Percentiles rank a stretch among this genome's conserved stretches.
These are phyloP conservation scores for Mesoclemmys tuberculata DNA, from an alignment of 2,113 vertebrate species.

Conservation along the genomic window DNA sequence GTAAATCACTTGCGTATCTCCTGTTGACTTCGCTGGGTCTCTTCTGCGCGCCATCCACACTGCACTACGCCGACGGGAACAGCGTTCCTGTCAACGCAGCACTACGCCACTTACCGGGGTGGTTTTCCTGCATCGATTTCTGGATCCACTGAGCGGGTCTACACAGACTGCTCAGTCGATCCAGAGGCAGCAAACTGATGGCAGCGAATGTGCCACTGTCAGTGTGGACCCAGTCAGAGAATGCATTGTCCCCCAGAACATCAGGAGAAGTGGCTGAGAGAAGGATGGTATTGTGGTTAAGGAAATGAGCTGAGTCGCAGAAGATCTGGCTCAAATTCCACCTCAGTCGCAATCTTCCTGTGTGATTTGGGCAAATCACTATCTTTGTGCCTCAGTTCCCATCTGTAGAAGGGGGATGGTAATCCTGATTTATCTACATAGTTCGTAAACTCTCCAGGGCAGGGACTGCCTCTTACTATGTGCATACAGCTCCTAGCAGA, in stretches of 20 bases:
- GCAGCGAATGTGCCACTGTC: no score
- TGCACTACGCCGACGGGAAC: no score
- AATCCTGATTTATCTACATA: not conserved
- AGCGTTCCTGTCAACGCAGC: no score
- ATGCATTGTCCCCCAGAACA: not conserved
- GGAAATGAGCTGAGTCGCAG: rapidly evolving
- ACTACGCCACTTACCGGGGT: no score
- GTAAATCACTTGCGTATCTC: no score
- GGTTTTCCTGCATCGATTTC: no score
- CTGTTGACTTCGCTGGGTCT: no score
- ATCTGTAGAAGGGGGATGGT: rapidly evolving
- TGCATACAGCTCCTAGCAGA: not conserved
- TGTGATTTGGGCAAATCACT: not conserved
- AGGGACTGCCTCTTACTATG: not conserved
- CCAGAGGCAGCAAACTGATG: no score
- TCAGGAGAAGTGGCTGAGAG: not conserved
- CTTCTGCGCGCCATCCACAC: no score
- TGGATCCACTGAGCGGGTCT: no score
- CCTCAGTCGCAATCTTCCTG: not conserved
- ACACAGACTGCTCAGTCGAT: no score
- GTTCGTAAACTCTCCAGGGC: not conserved
- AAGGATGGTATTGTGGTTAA: not conserved
- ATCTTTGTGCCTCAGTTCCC: not conserved
- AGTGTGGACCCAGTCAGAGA: no score
- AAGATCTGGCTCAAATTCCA: not conserved